Percentiles rank a stretch among this genome's conserved stretches.
Conservation (phyloP, 2,113 vertebrate species). For the Naja naja region DNA sequence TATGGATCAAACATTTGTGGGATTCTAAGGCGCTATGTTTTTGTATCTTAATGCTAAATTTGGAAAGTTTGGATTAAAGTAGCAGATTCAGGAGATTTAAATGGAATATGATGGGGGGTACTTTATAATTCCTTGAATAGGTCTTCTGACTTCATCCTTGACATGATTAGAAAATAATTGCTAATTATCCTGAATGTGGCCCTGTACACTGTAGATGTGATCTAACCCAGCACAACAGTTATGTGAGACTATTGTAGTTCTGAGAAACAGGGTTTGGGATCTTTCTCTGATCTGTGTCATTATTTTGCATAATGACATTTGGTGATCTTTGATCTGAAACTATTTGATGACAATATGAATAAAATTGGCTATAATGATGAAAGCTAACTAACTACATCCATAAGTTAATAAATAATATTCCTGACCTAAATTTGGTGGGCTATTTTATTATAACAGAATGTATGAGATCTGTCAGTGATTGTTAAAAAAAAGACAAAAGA, state of each 20-base stretch:
- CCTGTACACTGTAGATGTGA: not conserved
- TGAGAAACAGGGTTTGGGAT: not conserved
- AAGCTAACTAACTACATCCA: not conserved
- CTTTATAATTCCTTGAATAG: not conserved
- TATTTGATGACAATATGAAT: not conserved
- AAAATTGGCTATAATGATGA: conserved; percentile 5
- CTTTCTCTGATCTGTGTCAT: not conserved
- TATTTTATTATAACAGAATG: not conserved
- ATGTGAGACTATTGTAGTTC: not conserved
- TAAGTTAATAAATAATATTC: not conserved
- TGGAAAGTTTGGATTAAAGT: not conserved
- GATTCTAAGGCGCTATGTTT: not conserved
- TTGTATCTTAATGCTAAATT: not conserved
- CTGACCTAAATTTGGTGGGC: not conserved
- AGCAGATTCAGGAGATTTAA: not conserved
- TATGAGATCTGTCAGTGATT: conserved; percentile 12
- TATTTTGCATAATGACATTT: not conserved
- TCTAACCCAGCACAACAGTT: not conserved
- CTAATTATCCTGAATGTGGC: not conserved
- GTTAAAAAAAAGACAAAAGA: conserved; percentile 8
- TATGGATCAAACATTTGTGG: not conserved
- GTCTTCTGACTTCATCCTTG: not conserved
- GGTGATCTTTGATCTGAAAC: conserved; percentile 8
- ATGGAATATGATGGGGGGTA: not conserved
- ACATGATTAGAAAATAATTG: not conserved